These are phyloP conservation scores for Eulimnadia texana DNA, from an alignment of 1,140 invertebrate species.

Conservation along the genomic window DNA sequence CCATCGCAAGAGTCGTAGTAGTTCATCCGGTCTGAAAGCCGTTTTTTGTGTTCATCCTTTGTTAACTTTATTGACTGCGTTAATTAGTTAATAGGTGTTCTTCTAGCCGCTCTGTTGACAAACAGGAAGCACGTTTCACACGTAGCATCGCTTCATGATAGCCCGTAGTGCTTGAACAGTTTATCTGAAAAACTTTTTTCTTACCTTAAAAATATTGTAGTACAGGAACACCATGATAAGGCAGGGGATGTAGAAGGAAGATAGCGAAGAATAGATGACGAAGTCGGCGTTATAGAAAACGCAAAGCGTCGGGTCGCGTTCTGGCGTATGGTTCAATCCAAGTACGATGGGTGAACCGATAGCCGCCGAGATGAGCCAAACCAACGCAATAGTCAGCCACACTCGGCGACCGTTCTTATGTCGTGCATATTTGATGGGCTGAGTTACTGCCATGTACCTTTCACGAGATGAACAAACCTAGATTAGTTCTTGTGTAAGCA, in stretches of 20 bases:
- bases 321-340: constrained; percentile 74
- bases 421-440: constrained; percentile 97
- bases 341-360: constrained; percentile 96
- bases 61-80: no score
- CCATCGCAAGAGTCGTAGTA: no score
- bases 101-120: no score
- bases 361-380: constrained; percentile 88
- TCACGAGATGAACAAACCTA: no score
- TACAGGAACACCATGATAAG: constrained; percentile 98
- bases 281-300: constrained; percentile 97
- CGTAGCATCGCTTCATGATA: no score
- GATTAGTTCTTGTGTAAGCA: no score
- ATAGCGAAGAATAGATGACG: constrained; percentile 92
- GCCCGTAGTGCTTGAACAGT: no score
- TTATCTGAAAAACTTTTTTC: no score
- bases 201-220: constrained; percentile 92
- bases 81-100: no score
- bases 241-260: constrained; percentile 98
- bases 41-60: no score
- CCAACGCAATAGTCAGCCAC: constrained; percentile 85
- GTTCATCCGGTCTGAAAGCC: no score
- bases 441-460: constrained; percentile 97
- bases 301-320: constrained; percentile 57
- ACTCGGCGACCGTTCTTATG: constrained; percentile 93
- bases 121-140: no score